Evolutionary conservation across 2,113 vertebrate genomes (phyloP), one percentile per base, ranked within the genome.

Genomic region (Porphyrio hochstetteri): DNA sequence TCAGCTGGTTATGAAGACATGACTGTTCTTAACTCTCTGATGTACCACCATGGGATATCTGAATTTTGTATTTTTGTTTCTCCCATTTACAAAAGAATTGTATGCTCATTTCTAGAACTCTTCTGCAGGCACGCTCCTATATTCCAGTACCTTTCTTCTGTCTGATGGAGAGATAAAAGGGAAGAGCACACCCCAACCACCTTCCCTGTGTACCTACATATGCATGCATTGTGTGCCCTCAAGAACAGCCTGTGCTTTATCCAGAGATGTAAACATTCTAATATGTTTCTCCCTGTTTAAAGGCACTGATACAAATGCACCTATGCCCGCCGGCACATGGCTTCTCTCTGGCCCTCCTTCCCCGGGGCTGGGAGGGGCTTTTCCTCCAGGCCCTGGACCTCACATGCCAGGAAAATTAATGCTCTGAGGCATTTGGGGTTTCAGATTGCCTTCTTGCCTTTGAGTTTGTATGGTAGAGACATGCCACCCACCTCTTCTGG

Each of bases 21-120:
- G 27, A 75, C 84, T 91, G 38, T 80, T 74, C 70, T 83, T 94
- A 95, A 93, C 79, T 91, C 80, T 96, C 74, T 93, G 61, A 50
- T 76, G 63, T 33, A 61, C 80, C 3, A 29, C 57, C 20, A 79
- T 31, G 24, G 10, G 27, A 70, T 82, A 72, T n/a, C 55, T 79
- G 40, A 57, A 84, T 87, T 70, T 65, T 18, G 2, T 55, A 9
- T 38, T 82, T 89, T 91, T 93, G 28, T 70, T 82, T 81, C 21
- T 92, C 23, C 1, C 16, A 88, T 93, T 61, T 63, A 3, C 46
- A 60, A 84, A 86, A 67, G 5, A 82, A 67, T n/a, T 82, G 16
- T 60, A 31, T 63, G 59, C 78, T 65, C 1, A 38, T 88, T 95
- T 95, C 46, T 57, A 64, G 50, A 91, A 36, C 23, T 5, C 3